phyloP scores from a whole-genome alignment of 2,888 invertebrate species.

The Exephanes ischioxanthus region DNA sequence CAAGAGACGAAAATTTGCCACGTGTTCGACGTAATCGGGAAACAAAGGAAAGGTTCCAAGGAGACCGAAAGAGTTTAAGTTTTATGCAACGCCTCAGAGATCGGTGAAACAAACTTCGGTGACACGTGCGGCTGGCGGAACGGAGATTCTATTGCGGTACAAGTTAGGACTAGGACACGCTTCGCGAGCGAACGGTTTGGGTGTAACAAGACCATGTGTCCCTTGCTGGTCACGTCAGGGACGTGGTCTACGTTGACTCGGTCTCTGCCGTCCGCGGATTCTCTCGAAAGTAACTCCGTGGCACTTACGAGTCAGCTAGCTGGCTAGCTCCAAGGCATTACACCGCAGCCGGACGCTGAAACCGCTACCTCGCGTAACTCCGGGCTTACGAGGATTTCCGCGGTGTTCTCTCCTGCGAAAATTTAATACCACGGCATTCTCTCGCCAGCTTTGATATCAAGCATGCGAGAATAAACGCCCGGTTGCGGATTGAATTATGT shows the following conservation, averaged over 20 bases:
- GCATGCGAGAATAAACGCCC: not conserved
- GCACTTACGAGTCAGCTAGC: not conserved
- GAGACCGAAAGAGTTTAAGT: not conserved
- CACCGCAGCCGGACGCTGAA: not conserved
- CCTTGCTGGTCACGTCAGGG: not conserved
- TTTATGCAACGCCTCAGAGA: not conserved
- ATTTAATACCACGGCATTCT: slow-evolving; percentile 2
- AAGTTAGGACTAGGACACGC: not conserved
- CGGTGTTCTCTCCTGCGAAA: not conserved
- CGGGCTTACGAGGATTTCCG: slow-evolving; percentile 30
- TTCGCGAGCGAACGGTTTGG: not conserved
- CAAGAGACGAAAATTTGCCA: not conserved
- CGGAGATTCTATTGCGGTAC: not conserved
- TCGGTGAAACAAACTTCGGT: not conserved
- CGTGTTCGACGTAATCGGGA: not conserved
- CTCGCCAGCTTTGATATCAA: not conserved
- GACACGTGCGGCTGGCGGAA: not conserved
- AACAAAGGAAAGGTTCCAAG: not conserved
- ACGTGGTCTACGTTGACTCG: not conserved
- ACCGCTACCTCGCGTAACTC: slow-evolving; percentile 16
- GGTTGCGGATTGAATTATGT: not conserved
- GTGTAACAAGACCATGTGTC: not conserved
- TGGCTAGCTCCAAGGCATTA: not conserved
- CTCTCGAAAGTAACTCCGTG: slow-evolving; percentile 14
- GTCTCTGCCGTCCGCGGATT: not conserved